A percentile compares a stretch with the other conserved stretches of the same genome.
Evolutionary conservation across 2,113 vertebrate genomes (phyloP).

Genomic region (Xenopus laevis): DNA sequence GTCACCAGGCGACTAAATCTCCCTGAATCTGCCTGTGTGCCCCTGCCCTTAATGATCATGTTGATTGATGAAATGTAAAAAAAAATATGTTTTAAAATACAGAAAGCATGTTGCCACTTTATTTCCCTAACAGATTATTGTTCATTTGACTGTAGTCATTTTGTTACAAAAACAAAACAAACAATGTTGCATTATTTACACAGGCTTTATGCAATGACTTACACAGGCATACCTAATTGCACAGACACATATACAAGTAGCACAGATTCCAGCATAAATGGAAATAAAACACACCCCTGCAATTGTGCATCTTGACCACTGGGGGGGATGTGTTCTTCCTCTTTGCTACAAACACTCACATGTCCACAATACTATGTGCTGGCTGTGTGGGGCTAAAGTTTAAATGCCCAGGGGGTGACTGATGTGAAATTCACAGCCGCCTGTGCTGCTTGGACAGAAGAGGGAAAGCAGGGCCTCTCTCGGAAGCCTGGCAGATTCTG

Average conservation of each 20-base stretch:
- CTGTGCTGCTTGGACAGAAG: constrained; percentile 21
- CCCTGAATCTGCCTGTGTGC: no score
- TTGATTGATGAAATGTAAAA: no score
- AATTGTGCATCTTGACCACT: constrained; percentile 18
- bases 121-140: neutral
- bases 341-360: neutral
- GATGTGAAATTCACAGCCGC: constrained; percentile 6
- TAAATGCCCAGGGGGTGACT: constrained; percentile 27
- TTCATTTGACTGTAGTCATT: neutral
- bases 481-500: constrained; percentile 43
- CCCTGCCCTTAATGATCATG: no score
- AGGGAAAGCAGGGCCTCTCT: neutral
- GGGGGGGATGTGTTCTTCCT: constrained; percentile 13
- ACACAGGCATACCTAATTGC: neutral
- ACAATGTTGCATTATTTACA: neutral
- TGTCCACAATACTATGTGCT: constrained; percentile 6
- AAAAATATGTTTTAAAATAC: no score
- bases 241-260: neutral
- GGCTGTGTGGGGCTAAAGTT: constrained; percentile 12
- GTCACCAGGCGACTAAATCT: no score
- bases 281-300: constrained; percentile 11
- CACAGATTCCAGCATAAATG: neutral
- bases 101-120: no score
- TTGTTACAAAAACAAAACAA: neutral
- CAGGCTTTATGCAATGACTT: neutral